Evolutionary conservation across 2,113 vertebrate genomes (phyloP), one percentile per base, ranked within the genome.

Genomic region (Accipiter cooperii): DNA sequence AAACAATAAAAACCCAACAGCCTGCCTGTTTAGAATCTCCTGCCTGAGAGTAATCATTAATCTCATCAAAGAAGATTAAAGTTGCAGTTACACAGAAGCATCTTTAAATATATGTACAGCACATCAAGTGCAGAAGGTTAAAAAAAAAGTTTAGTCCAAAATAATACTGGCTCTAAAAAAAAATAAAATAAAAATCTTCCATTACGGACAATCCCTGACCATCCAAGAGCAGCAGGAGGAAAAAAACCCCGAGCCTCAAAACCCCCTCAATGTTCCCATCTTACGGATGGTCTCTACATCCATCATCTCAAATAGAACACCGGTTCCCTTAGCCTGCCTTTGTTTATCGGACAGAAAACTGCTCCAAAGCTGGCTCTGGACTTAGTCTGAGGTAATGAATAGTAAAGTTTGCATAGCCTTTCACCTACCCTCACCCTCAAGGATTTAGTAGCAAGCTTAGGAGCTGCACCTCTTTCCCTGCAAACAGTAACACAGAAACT

Each of bases 61-160:
- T 84, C 54, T 74, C 55, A 83, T 84, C 84, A 86, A 55, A 76
- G 85, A 69, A 84, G 94, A 92, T 93, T 92, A 75, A 87, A 92
- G 51, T 63, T 70, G 54, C 65, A 40, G 51, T 47, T 70, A 52
- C 14, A 29, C 24, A 29, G 36, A 92, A 79, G 40, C 8, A 36
- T 52, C 83, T 94, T 75, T 65, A 63, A 44, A 65, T 70, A 65
- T 21, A 49, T 3, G 15, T 55, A 60, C 47, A 83, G 84, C 47
- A 64, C 84, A 86, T 31, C 14, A 25, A 89, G 73, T 80, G 68
- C 80, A 83, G 46, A 68, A 94, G 80, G 89, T 91, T 68, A 17
- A 79, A 66, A 79, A 82, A 16, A 28, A 34, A 58, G 21, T 87
- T 60, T 28, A 29, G 51, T 70, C 51, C 4, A 17, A 89, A 93